A percentile compares a stretch with the other conserved stretches of the same genome.
phyloP scores from a whole-genome alignment of 2,797 vertebrate species.

The Ibycter americanus region DNA sequence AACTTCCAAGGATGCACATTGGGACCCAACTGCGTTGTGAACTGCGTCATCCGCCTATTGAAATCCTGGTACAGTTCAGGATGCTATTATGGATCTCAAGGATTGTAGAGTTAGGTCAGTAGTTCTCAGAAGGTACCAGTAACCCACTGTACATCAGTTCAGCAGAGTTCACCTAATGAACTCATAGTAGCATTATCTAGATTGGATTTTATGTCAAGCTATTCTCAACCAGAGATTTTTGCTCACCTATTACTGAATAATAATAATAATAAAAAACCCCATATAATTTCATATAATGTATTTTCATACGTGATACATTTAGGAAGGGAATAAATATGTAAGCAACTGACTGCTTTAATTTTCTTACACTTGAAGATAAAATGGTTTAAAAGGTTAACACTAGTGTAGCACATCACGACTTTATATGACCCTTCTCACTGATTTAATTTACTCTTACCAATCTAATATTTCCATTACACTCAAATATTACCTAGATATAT shows the following conservation, averaged over 20 bases:
- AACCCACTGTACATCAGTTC: not conserved
- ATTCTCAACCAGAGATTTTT: not conserved
- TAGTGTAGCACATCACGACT: not conserved
- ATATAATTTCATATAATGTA: not conserved
- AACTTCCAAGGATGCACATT: not conserved
- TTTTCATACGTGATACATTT: not conserved
- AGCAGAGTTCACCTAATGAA: not conserved
- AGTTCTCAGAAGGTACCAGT: not conserved
- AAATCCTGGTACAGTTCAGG: not conserved
- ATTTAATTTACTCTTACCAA: not conserved
- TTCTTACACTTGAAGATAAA: not conserved
- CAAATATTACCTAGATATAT: not conserved
- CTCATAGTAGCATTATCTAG: accelerated
- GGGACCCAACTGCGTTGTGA: not conserved
- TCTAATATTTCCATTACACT: not conserved
- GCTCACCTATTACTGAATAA: not conserved
- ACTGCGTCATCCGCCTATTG: not conserved
- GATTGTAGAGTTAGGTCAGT: not conserved
- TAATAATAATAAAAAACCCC: too few species aligned
- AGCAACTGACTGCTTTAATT: not conserved
- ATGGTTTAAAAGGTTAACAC: not conserved
- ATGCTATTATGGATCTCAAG: not conserved
- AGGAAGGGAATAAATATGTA: not conserved
- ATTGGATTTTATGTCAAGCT: not conserved
- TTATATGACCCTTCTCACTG: not conserved